Base-by-base conservation (phyloP, 1,140 invertebrate species). In the Neomicropteryx cornuta region DNA sequence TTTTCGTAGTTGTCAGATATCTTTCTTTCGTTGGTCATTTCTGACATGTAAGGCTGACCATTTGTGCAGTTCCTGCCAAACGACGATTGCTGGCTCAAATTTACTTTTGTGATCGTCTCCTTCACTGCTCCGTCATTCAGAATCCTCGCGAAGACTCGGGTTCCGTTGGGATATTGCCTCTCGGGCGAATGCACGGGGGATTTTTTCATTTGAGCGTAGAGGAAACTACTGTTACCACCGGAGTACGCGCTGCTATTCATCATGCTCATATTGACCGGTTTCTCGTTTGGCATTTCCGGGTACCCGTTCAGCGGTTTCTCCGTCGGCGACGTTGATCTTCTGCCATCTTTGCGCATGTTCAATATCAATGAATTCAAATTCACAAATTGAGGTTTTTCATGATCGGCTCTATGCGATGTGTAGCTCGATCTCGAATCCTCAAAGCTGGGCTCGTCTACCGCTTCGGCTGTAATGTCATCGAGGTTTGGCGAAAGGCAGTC, bases 401-500 rank as follows among this genome's bases (percentile, higher is more conserved):
- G 42, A 41, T 14, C 39, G 36, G 22, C 39, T 43, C 11, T 47
- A 31, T 5, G 46, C 42, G 14, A 50, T 13, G 29, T 47, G 32
- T 62, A 59, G 42, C 58, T 60, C 5, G 56, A 39, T 5, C 58
- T 58, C 3, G 59, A 59, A 39, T 65, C 62, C 38, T 62, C 59
- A 18, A 62, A 55, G 50, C 60, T 65, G 4, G 63, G 60, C 35
- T 68, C 66, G 31, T 67, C 67, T 18, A 67, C 49, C 14, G 62
- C 62, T 33, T 69, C 66, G 2, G 60, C 62, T 18, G 74, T 62
- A 36, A 73, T 64, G n/a, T 71, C 68, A 51, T 78, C 76, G 43
- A 78, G 45, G 48, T 76, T 74, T 18, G 73, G 73, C 24, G 74
- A 76, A 17, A 78, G 55, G 39, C 73, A 66, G 44, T 78, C 76